A percentile compares a stretch with the other conserved stretches of the same genome.
These are phyloP conservation scores for Pomatostomus ruficeps DNA, from an alignment of 2,113 vertebrate species.

Conservation along the genomic window DNA sequence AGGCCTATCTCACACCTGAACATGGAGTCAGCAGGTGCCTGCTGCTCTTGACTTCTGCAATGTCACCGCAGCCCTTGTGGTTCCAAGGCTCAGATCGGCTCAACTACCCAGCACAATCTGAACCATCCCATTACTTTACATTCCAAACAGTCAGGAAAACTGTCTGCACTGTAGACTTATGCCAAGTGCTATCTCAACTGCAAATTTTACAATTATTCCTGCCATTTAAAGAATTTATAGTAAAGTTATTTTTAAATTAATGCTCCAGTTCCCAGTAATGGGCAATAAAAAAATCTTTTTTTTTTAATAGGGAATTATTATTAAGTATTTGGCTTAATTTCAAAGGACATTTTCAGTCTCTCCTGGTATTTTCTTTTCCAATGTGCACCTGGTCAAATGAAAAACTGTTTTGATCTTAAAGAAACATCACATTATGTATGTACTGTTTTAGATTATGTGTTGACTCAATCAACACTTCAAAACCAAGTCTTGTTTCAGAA, in stretches of 20 bases:
- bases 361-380: background rate
- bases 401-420: background rate
- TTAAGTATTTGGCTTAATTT: background rate
- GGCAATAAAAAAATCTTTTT: background rate
- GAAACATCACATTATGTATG: background rate
- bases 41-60: background rate
- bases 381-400: background rate
- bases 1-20: background rate
- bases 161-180: background rate
- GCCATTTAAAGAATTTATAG: background rate
- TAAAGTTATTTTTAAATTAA: background rate
- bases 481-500: background rate
- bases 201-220: background rate
- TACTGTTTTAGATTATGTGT: background rate
- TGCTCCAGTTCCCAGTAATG: background rate
- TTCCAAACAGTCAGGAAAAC: background rate
- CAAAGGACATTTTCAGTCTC: background rate
- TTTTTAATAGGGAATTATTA: background rate
- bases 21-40: background rate
- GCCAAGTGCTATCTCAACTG: background rate
- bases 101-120: background rate
- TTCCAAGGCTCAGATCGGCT: background rate
- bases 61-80: background rate
- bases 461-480: background rate
- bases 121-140: background rate